A percentile compares a stretch with the other conserved stretches of the same genome.
Conservation (phyloP, 2,113 vertebrate species). For the Odontophorus gujanensis region DNA sequence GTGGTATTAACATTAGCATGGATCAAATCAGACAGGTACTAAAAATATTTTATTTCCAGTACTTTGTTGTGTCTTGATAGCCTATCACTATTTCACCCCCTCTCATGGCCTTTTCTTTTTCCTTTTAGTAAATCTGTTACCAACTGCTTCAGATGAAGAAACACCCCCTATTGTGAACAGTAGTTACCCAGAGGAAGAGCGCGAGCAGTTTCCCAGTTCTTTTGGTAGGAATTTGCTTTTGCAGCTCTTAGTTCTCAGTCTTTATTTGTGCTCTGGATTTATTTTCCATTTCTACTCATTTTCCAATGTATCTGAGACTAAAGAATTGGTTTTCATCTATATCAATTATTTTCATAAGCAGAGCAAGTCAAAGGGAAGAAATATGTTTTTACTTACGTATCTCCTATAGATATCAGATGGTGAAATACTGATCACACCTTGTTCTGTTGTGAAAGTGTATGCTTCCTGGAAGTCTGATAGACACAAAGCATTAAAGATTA, state of each 20-base stretch:
- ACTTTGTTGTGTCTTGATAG: not conserved
- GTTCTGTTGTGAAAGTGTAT: not conserved
- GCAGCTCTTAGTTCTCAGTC: not conserved
- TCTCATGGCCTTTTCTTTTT: not conserved
- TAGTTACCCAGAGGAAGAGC: not conserved
- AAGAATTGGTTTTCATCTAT: not conserved
- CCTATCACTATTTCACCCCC: not conserved
- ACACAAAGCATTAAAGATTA: not conserved
- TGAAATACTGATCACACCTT: not conserved
- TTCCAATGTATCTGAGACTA: not conserved
- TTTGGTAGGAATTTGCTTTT: conserved; percentile 55
- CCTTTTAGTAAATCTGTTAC: conserved; percentile 16
- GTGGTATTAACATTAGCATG: not conserved
- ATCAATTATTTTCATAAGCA: not conserved
- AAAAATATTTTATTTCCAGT: not conserved
- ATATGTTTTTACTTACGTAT: not conserved
- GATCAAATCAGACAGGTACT: not conserved
- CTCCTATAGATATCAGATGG: not conserved
- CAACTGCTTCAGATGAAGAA: not conserved
- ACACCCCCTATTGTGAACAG: not conserved
- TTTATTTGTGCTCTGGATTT: not conserved
- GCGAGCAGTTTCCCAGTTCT: not conserved
- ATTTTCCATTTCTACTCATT: not conserved
- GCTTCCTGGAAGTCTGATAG: not conserved
- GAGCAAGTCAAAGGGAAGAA: not conserved